A percentile compares a stretch with the other conserved stretches of the same genome.
Evolutionary conservation across 2,888 invertebrate genomes (phyloP).

Genomic region (Byasa hedistus): DNA sequence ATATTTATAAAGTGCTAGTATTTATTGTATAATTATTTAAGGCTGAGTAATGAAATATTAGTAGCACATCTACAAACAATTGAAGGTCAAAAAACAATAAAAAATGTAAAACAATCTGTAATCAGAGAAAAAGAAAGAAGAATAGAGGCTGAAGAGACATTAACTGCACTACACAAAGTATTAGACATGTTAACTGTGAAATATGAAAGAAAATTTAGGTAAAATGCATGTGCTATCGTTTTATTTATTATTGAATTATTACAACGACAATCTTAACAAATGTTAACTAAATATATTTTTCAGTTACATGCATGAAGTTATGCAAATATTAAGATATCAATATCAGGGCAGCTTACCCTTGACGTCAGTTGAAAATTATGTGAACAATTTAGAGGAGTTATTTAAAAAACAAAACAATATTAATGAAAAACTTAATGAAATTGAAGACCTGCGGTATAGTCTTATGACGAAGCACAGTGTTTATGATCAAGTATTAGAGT

Average conservation of each 20-base stretch:
- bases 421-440: constrained; percentile 59
- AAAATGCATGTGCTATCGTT: constrained; percentile 22
- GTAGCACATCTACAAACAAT: constrained; percentile 74
- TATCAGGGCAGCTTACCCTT: constrained; percentile 69
- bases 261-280: background rate
- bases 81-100: constrained; percentile 65
- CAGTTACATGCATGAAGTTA: constrained; percentile 64
- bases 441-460: constrained; percentile 58
- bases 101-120: constrained; percentile 55
- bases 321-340: constrained; percentile 64
- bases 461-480: constrained; percentile 64
- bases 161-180: constrained; percentile 60
- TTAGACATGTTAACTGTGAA: constrained; percentile 64
- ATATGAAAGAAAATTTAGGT: constrained; percentile 69
- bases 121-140: constrained; percentile 63
- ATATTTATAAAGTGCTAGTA: background rate
- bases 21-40: constrained; percentile 34
- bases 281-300: constrained; percentile 33
- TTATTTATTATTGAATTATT: background rate
- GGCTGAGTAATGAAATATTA: constrained; percentile 72
- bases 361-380: constrained; percentile 60
- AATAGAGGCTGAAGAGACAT: constrained; percentile 63
- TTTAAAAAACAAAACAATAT: constrained; percentile 52
- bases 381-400: constrained; percentile 56
- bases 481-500: constrained; percentile 62